Evolutionary conservation across 37 sponge, comb jelly and placozoan species (phyloP), one percentile per base, ranked within the genome.

Genomic region (Eunapius fragilis): DNA sequence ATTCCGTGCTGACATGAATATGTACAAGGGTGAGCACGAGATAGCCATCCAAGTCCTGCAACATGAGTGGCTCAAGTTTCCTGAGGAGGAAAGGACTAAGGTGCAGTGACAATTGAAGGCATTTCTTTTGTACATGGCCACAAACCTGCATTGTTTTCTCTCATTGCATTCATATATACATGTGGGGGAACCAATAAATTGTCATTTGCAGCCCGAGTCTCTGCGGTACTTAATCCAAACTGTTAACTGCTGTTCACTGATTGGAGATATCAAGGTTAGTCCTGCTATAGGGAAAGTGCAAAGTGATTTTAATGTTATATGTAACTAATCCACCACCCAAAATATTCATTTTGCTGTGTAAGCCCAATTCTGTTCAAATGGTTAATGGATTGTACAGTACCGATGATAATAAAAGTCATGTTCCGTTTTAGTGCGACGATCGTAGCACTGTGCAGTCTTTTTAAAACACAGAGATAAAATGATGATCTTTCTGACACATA

Each of bases 1-100:
- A 4, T 95, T 95, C 76, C 75, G 84, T 33, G 89, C 90, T 14
- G 96, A 95, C 71, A 87, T 95, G 93, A 77, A 85, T 17, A 30
- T 90, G 22, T 87, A 80, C 34, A 90, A 90, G 83, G 84, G 94
- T 0, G 94, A 93, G 22, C 74, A 79, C 41, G 72, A 47, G 33
- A 67, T 79, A 9, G 84, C 87, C 13, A 70, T 69, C 50, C 80
- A 83, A 33, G 79, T 87, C 7, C 68, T 93, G 2, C 32, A 74
- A 32, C 87, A 84, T 24, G 78, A 85, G 37, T 86, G 79, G 82
- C 81, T 78, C 11, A 93, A 79, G 49, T 24, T 89, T 31, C 82
- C 77, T 24, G 83, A 72, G 23, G 79, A 70, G 17, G 85, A 87
- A 3, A 87, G 69, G 27, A 47, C 67, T 13, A 72, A 87, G 84